phyloP scores from a whole-genome alignment of 1,140 invertebrate species.

The Delia radicum region DNA sequence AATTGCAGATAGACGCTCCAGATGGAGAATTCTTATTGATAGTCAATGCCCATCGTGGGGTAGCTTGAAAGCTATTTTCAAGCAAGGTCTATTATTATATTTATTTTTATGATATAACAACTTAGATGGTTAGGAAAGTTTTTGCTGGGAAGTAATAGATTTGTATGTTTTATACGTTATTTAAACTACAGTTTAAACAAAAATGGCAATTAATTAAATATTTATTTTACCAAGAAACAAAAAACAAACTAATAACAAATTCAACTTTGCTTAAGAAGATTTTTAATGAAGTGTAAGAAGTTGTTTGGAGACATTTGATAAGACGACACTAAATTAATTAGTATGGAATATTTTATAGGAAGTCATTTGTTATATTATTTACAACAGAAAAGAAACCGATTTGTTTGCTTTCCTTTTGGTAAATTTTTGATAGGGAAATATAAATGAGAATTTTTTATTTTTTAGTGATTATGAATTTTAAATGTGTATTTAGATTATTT shows the following conservation, averaged over 20 bases:
- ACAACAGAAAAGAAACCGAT: not conserved
- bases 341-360: not conserved
- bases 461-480: too few species aligned
- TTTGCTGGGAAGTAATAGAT: not conserved
- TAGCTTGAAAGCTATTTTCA: too few species aligned
- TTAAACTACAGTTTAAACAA: not conserved
- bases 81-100: too few species aligned
- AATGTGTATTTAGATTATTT: too few species aligned
- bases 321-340: not conserved
- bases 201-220: not conserved
- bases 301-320: not conserved
- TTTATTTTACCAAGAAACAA: not conserved
- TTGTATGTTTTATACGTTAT: not conserved
- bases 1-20: too few species aligned
- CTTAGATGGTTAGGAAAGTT: too few species aligned
- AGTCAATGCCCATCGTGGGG: too few species aligned
- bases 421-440: not conserved
- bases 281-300: not conserved
- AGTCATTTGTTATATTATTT: not conserved
- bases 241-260: too few species aligned
- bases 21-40: too few species aligned
- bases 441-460: too few species aligned
- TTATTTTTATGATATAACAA: too few species aligned
- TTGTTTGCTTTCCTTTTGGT: not conserved
- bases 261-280: not conserved